Base-by-base conservation (phyloP, 37 sponge, comb jelly and placozoan genomes). In the Diacarnus erythraeanus region DNA sequence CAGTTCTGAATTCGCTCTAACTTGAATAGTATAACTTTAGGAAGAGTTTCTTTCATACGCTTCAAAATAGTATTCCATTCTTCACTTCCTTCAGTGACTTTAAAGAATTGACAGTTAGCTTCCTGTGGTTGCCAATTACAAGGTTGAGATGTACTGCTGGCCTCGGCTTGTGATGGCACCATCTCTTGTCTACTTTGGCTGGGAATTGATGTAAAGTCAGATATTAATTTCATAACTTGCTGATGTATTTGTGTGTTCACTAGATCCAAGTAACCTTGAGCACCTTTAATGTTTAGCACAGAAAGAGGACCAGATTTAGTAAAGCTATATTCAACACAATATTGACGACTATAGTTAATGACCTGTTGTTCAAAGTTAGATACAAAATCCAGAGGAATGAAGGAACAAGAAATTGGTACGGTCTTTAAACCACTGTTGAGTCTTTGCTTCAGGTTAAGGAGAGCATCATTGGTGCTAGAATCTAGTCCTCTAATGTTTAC, bases 1-100 rank as follows among this genome's bases (percentile, higher is more conserved):
- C 29, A 17, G 66, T 88, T 93, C 79, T 93, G 94, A 26, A 93
- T 82, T 15, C 94, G 81, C 57, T 88, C 78, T 1, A 92, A 33
- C n/a, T 69, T 67, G 17, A 36, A 20, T 20, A 90, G 66, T 27
- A 59, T 1, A 1, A 63, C 65, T 47, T 1, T 26, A 59, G 86
- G 72, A n/a, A 90, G 35, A 22, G 77, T 90, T 12, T 51, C 40
- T 23, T 44, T 72, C 71, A 89, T 42, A 2, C 26, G 47, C 21
- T 0, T n/a, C 10, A 63, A 40, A 10, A 90, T 43, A 17, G 80
- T 4, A 0, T 39, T 59, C 71, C 81, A 90, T 39, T 90, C 90
- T 6, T 38, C n/a, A 18, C 34, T 35, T 1, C 59, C 33, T 25
- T 34, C 1, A 3, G 41, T 51, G 15, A 86, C 69, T 2, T 21